phyloP scores from a whole-genome alignment of 2,888 invertebrate genomes.

The Brenthis daphne region DNA sequence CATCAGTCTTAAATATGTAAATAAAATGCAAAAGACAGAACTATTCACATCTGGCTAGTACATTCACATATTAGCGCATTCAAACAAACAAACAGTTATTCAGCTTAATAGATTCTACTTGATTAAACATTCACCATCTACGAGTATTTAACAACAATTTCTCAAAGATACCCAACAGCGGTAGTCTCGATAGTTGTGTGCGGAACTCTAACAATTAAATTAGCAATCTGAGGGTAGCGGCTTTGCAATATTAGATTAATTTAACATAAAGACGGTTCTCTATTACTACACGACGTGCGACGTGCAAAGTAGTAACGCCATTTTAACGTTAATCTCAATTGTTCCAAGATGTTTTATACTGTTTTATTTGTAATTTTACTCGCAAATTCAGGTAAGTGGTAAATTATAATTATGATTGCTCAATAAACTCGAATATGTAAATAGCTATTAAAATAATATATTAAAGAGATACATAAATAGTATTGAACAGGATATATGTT shows the following conservation, averaged over 20 bases:
- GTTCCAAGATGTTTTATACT: neutral
- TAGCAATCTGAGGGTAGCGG: constrained; percentile 7
- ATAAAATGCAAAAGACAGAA: too few relatives aligned
- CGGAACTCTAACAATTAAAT: neutral
- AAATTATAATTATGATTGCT: neutral
- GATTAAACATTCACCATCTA: too few relatives aligned
- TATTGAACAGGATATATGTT: too few relatives aligned
- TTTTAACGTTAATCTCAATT: neutral
- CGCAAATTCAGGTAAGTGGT: constrained; percentile 12
- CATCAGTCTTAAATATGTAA: too few relatives aligned
- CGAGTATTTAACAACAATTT: too few relatives aligned
- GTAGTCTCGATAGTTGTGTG: too few relatives aligned
- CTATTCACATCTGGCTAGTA: too few relatives aligned
- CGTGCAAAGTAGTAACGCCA: neutral
- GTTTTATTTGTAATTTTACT: constrained; percentile 7
- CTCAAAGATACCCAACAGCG: too few relatives aligned
- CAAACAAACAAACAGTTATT: too few relatives aligned
- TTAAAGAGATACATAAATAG: too few relatives aligned
- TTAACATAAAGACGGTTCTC: neutral
- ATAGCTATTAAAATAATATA: neutral
- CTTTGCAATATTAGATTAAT: neutral
- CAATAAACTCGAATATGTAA: neutral
- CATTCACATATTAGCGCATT: too few relatives aligned
- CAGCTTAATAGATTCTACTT: too few relatives aligned
- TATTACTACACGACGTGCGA: neutral